phyloP scores from a whole-genome alignment of 2,888 invertebrate genomes.

The Autographa gamma region DNA sequence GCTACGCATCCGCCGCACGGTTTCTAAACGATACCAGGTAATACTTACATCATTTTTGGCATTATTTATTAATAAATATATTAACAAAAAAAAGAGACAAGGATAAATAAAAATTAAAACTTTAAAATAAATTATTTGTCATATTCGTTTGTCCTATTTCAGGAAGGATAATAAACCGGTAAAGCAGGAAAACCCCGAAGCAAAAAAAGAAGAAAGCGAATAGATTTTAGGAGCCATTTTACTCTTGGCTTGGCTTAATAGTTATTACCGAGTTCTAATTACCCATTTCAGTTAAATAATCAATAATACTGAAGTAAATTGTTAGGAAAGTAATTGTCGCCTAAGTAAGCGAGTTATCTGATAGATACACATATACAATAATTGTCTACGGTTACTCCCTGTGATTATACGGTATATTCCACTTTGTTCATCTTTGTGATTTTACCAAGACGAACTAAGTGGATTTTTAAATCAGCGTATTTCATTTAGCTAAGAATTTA shows the following conservation, averaged over 20 bases:
- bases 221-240: conserved; percentile 29
- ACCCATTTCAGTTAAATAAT: conserved; percentile 46
- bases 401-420: conserved; percentile 15
- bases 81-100: no score
- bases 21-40: conserved; percentile 67
- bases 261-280: conserved; percentile 42
- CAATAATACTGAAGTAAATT: conserved; percentile 50
- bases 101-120: no score
- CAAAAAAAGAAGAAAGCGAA: conserved; percentile 49
- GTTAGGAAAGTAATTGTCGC: conserved; percentile 43
- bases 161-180: conserved; percentile 41
- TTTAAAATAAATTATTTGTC: no score
- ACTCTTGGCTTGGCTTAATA: conserved; percentile 51
- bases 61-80: background rate
- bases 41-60: background rate
- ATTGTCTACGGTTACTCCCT: conserved; percentile 30
- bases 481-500: no score
- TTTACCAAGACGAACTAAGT: no score
- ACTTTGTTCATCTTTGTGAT: no score
- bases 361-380: conserved; percentile 25
- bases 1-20: conserved; percentile 67
- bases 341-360: conserved; percentile 47
- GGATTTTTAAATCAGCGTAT: no score
- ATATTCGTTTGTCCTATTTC: conserved; percentile 6
- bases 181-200: conserved; percentile 38